A percentile compares a stretch with the other conserved stretches of the same genome.
Conservation (phyloP, 2,797 vertebrate genomes). For the Anguilla anguilla region DNA sequence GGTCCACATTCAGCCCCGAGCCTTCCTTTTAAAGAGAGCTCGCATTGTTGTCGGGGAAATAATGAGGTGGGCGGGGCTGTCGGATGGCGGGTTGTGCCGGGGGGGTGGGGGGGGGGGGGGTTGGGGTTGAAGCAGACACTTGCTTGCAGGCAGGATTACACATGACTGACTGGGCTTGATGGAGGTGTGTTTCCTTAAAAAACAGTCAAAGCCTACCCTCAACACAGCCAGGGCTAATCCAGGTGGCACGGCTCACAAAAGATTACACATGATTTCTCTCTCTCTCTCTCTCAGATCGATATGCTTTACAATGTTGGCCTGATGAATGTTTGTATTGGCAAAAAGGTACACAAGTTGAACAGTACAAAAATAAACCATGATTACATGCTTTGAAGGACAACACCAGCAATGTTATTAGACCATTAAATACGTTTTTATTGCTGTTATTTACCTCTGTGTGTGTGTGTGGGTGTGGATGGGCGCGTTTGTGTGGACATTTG, state of each 20-base stretch:
- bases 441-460: neutral
- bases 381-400: neutral
- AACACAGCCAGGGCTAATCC: neutral
- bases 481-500: no score
- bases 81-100: neutral
- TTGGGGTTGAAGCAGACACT: neutral
- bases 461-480: no score
- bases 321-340: neutral
- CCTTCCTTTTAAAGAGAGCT: neutral
- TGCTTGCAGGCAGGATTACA: slow-evolving; percentile 11
- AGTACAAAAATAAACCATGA: neutral
- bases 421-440: neutral
- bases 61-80: neutral
- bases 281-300: neutral
- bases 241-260: neutral
- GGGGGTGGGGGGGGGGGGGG: no score
- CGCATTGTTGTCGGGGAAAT: neutral
- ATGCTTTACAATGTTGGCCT: neutral
- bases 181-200: slow-evolving; percentile 4
- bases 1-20: neutral
- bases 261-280: neutral
- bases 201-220: neutral
- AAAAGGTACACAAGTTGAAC: neutral
- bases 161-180: neutral
- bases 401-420: neutral